A percentile compares a stretch with the other conserved stretches of the same genome.
Evolutionary conservation across 1,140 invertebrate genomes (phyloP).

Genomic region (Carposina sasakii): DNA sequence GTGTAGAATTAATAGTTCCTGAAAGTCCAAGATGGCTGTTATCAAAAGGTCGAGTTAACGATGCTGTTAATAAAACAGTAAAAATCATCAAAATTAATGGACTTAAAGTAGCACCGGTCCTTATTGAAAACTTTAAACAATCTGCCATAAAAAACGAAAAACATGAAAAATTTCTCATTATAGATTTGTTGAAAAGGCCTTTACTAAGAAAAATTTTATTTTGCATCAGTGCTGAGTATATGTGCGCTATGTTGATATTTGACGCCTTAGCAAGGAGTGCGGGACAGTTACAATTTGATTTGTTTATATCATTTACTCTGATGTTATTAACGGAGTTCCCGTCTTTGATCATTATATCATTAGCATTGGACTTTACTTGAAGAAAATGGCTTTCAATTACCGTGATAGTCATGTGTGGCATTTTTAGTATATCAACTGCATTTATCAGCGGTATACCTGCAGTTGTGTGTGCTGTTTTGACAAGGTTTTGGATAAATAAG

Average conservation of each 20-base stretch:
- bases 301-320: conserved; percentile 51
- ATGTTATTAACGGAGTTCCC: conserved; percentile 56
- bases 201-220: conserved; percentile 40
- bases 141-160: conserved; percentile 24
- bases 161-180: conserved; percentile 24
- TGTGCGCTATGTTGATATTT: conserved; percentile 42
- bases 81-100: conserved; percentile 49
- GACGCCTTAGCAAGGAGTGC: conserved; percentile 48
- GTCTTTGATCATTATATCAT: conserved; percentile 41
- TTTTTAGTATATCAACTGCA: conserved; percentile 40
- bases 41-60: conserved; percentile 76
- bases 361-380: conserved; percentile 47
- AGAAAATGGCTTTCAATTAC: conserved; percentile 42
- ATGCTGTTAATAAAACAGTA: conserved; percentile 75
- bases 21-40: conserved; percentile 84
- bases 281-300: conserved; percentile 45
- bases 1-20: conserved; percentile 78
- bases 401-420: conserved; percentile 26
- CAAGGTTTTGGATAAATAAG: conserved; percentile 54
- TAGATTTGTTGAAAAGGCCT: conserved; percentile 43
- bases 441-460: conserved; percentile 43
- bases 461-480: conserved; percentile 43
- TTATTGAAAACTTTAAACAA: conserved; percentile 47
- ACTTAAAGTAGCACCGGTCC: conserved; percentile 34
- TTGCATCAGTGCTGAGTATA: conserved; percentile 41